Percentiles rank a stretch among this genome's conserved stretches.
Evolutionary conservation across 2,797 vertebrate genomes (phyloP).

Genomic region (Cossypha heuglini): DNA sequence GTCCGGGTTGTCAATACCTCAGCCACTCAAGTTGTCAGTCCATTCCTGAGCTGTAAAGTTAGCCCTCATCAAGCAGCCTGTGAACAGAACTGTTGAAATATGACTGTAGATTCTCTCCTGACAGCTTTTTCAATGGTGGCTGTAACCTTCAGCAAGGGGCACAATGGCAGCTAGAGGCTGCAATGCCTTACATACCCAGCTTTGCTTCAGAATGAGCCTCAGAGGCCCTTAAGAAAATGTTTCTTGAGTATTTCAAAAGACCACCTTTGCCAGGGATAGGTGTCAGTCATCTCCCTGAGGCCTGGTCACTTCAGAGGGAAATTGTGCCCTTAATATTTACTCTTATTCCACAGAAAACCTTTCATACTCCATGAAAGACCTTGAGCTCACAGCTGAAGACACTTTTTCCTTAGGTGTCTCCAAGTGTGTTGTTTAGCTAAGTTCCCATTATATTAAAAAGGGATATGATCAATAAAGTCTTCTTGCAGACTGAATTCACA

Average conservation of each 20-base stretch:
- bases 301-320: neutral
- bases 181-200: neutral
- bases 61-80: neutral
- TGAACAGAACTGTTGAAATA: neutral
- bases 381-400: neutral
- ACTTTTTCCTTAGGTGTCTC: neutral
- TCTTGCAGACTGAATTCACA: neutral
- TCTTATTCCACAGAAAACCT: neutral
- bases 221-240: neutral
- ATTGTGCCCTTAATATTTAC: neutral
- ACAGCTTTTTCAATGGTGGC: neutral
- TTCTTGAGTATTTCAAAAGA: neutral
- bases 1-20: neutral
- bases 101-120: neutral
- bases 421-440: neutral
- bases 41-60: neutral
- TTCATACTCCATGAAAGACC: neutral
- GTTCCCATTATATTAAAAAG: neutral
- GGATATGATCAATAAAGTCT: neutral
- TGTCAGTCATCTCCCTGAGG: neutral
- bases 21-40: neutral
- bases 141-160: neutral
- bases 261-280: neutral
- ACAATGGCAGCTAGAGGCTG: neutral
- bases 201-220: neutral